A percentile compares a stretch with the other conserved stretches of the same genome.
phyloP scores from a whole-genome alignment of 1,140 invertebrate species.

The Calosoma granatense region DNA sequence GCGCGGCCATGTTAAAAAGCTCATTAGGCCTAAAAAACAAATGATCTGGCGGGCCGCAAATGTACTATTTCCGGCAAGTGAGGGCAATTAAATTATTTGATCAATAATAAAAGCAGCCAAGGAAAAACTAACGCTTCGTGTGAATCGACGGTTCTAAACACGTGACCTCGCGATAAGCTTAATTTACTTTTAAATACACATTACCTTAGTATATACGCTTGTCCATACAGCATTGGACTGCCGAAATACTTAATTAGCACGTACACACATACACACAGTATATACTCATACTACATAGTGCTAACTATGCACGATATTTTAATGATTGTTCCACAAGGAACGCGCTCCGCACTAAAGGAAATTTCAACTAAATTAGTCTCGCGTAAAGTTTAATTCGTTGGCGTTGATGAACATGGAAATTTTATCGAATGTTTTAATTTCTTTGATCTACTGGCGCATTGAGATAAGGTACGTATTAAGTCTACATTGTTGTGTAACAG shows the following conservation, averaged over 20 bases:
- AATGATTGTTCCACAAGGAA: background rate
- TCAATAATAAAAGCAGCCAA: background rate
- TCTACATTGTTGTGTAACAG: too few relatives aligned
- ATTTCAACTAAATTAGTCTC: background rate
- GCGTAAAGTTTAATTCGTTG: too few relatives aligned
- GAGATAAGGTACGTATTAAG: too few relatives aligned
- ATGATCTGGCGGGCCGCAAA: background rate
- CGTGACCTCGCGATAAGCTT: background rate
- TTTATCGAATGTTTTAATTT: too few relatives aligned
- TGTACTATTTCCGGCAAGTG: background rate
- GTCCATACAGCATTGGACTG: background rate
- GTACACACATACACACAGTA: background rate
- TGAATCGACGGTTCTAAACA: background rate
- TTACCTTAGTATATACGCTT: background rate
- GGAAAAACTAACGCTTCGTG: background rate
- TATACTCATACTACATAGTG: too few relatives aligned
- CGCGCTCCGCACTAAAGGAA: too few relatives aligned
- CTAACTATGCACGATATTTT: background rate
- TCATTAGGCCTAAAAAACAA: background rate
- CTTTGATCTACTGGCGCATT: too few relatives aligned
- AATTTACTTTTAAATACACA: background rate
- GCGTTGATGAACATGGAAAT: too few relatives aligned
- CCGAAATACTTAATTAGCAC: background rate
- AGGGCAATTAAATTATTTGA: background rate
- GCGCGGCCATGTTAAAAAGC: background rate